A percentile compares a stretch with the other conserved stretches of the same genome.
phyloP scores from a whole-genome alignment of 2,113 vertebrate genomes.

The Tapirus terrestris region DNA sequence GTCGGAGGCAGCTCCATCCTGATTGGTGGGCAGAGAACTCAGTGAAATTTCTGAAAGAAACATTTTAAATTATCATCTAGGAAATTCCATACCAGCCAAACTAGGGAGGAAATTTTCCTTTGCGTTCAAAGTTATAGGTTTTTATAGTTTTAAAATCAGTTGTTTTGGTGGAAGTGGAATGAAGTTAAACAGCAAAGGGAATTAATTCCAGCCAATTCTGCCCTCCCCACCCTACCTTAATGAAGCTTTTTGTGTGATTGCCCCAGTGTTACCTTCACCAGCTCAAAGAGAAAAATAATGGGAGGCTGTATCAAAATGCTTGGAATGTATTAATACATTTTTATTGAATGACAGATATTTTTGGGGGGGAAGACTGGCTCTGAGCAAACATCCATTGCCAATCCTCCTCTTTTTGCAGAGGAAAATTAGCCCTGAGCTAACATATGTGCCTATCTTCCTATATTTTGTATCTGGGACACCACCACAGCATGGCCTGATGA shows the following conservation, averaged over 20 bases:
- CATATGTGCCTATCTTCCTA: too few species aligned
- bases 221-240: background rate
- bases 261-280: background rate
- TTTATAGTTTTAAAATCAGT: background rate
- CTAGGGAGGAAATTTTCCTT: background rate
- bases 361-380: too few species aligned
- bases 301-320: background rate
- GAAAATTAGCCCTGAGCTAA: too few species aligned
- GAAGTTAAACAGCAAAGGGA: background rate
- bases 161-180: background rate
- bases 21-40: background rate
- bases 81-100: background rate
- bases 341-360: background rate
- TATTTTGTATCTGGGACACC: too few species aligned
- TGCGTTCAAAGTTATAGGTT: background rate
- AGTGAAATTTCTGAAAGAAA: background rate
- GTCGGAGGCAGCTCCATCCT: background rate
- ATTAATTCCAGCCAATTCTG: background rate
- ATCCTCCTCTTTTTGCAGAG: too few species aligned
- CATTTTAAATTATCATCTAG: background rate
- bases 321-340: background rate
- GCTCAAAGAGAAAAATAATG: background rate
- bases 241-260: background rate
- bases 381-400: too few species aligned
- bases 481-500: too few species aligned